Percentiles rank a stretch among this genome's conserved stretches.
Evolutionary conservation across 2,797 vertebrate genomes (phyloP).

Genomic region (Tragopan temminckii): DNA sequence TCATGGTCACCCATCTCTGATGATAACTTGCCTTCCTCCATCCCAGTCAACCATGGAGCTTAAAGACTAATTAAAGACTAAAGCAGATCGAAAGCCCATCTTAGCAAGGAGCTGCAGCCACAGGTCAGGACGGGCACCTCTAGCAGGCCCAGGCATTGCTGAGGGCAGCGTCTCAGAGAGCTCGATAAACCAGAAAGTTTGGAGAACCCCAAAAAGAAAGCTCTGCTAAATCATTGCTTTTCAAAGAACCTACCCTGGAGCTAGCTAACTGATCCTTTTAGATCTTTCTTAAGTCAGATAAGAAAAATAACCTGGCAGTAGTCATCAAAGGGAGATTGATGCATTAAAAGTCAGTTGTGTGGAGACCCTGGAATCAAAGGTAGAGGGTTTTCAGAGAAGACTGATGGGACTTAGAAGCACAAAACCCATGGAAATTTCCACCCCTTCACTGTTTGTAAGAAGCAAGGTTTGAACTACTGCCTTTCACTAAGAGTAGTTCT

Average conservation of each 20-base stretch:
- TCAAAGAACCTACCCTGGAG: constrained; percentile 66
- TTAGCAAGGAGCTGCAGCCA: neutral
- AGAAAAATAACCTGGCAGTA: constrained; percentile 67
- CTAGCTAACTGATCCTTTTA: constrained; percentile 66
- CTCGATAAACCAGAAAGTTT: constrained; percentile 49
- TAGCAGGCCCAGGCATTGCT: neutral
- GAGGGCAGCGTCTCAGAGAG: neutral
- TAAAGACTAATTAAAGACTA: neutral
- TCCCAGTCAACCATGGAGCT: fast-evolving
- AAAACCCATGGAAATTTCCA: constrained; percentile 46
- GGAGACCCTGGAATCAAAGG: constrained; percentile 51
- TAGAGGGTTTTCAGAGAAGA: constrained; percentile 19
- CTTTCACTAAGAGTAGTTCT: neutral
- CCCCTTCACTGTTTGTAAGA: constrained; percentile 14
- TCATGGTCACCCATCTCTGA: neutral
- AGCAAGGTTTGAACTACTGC: neutral
- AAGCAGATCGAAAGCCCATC: fast-evolving
- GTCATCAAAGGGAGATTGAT: constrained; percentile 44
- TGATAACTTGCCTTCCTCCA: neutral
- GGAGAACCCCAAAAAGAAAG: constrained; percentile 47
- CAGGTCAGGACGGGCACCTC: neutral
- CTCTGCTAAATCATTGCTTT: constrained; percentile 66
- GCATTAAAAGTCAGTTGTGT: constrained; percentile 52
- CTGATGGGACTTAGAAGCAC: neutral
- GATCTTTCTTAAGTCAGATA: constrained; percentile 63